Evolutionary conservation across 2,113 vertebrate genomes (phyloP).

Genomic region (Sceloporus tristichus): DNA sequence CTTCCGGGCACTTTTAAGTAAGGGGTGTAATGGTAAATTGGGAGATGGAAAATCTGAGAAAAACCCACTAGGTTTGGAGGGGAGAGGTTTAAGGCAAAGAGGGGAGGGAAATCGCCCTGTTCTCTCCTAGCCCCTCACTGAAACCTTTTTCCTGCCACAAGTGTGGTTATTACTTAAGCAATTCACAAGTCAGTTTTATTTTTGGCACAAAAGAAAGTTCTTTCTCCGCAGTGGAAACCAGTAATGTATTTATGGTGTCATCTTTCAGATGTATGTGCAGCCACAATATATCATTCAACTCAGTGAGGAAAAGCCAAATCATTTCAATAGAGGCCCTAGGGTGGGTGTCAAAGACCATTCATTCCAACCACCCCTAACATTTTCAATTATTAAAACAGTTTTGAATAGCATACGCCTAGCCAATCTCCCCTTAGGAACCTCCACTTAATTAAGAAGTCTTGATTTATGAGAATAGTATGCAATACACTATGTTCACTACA

Average conservation of each 20-base stretch:
- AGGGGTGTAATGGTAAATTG: constrained; percentile 21
- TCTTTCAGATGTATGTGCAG: not conserved
- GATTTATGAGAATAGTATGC: not conserved
- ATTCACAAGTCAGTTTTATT: constrained; percentile 27
- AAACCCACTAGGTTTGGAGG: not conserved
- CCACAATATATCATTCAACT: not conserved
- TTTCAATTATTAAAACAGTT: not conserved
- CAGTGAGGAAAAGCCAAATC: not conserved
- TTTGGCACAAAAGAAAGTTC: constrained; percentile 28
- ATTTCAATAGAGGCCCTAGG: not conserved
- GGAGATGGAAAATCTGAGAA: constrained; percentile 50
- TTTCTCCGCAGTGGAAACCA: constrained; percentile 34
- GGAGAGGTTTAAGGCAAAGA: not conserved
- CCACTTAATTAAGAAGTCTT: not conserved
- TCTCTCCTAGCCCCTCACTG: not conserved
- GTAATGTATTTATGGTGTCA: not conserved
- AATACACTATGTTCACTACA: no score
- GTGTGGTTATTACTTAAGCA: constrained; percentile 22
- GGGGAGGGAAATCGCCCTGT: not conserved
- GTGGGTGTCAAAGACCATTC: not conserved
- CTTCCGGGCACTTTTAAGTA: not conserved
- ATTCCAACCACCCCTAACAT: no score
- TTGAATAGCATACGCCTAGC: not conserved
- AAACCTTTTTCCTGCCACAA: constrained; percentile 36
- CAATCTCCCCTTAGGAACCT: not conserved